Base-by-base conservation (phyloP, 2,888 invertebrate genomes). In the Cantharis rufa region DNA sequence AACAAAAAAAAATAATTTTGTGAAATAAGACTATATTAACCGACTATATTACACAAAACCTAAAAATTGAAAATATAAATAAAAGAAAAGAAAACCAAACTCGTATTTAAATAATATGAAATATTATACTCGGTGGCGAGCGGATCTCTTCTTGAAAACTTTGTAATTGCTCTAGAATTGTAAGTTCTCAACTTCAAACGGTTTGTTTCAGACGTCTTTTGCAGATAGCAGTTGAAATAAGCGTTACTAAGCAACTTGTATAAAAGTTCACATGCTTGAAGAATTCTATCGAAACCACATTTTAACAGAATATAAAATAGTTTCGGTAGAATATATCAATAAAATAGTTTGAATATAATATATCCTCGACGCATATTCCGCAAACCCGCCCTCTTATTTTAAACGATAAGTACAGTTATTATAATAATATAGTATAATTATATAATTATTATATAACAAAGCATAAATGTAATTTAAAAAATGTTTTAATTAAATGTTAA, bases 181-280 rank as follows among this genome's bases (percentile, higher is more conserved):
- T 80, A 80, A 81, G 79, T 81, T 81, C 80, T 80, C 80, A 80
- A 81, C 80, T 81, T 81, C 80, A 81, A 81, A 81, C 81, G 79
- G 81, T 81, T 78, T 80, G 81, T 81, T 81, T 79, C 78, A 81
- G 77, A 80, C 79, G 80, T 81, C 81, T 74, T 76, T 79, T 75
- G 79, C 81, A 81, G 81, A 81, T 81, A 81, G 80, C 78, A 81
- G 80, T 77, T 80, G 81, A 82, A 81, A 82, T 80, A 81, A 81
- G 80, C 82, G 81, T 81, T 82, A 81, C 82, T 81, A 81, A 81
- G 81, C 80, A 80, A 81, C 81, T 81, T 77, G 73, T 72, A 48
- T 72, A 75, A 76, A 78, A 76, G 69, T 75, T 78, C 69, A 61
- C 71, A 72, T 71, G 64, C 61, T 27, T 71, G 69, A 74, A 73